phyloP scores from a whole-genome alignment of 2,113 vertebrate genomes.

The Hippocampus barbouri region DNA sequence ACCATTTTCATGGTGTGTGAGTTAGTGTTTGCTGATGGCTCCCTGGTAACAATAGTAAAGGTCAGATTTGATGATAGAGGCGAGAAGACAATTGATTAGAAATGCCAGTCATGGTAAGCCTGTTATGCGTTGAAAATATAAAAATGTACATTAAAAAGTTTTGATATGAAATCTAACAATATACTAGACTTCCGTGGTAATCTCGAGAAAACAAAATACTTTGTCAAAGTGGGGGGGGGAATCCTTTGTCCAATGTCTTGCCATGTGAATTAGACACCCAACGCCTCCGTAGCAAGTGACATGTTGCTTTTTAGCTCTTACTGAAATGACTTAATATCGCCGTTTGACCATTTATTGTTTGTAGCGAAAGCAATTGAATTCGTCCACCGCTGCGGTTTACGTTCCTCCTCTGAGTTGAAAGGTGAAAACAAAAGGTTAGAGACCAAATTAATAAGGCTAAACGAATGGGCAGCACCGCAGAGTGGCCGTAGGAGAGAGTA shows the following conservation, averaged over 20 bases:
- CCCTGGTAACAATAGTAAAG: slow-evolving; percentile 25
- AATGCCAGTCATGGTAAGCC: not conserved
- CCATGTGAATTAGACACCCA: slow-evolving; percentile 18
- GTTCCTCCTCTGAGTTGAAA: slow-evolving; percentile 43
- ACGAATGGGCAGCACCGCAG: not conserved
- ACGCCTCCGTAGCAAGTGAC: slow-evolving; percentile 19
- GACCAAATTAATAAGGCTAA: slow-evolving; percentile 8
- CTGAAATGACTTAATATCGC: slow-evolving; percentile 45
- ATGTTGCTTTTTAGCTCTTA: slow-evolving; percentile 24
- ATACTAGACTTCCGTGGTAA: not conserved
- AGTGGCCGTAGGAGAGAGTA: not conserved
- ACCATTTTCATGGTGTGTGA: slow-evolving; percentile 7
- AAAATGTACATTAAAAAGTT: not conserved
- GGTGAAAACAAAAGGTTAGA: slow-evolving; percentile 30
- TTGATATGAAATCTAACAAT: not conserved
- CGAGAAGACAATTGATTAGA: slow-evolving; percentile 42
- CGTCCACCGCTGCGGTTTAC: slow-evolving; percentile 45
- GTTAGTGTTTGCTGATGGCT: slow-evolving; percentile 22
- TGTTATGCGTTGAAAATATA: not conserved
- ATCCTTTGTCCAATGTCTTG: slow-evolving; percentile 14
- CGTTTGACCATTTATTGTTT: slow-evolving; percentile 48
- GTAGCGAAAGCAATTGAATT: slow-evolving; percentile 50
- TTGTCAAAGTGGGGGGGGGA: not conserved
- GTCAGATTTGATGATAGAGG: slow-evolving; percentile 42
- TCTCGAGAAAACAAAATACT: not conserved